Base-by-base conservation (phyloP, 1,140 invertebrate species). In the Hormaphis cornu region DNA sequence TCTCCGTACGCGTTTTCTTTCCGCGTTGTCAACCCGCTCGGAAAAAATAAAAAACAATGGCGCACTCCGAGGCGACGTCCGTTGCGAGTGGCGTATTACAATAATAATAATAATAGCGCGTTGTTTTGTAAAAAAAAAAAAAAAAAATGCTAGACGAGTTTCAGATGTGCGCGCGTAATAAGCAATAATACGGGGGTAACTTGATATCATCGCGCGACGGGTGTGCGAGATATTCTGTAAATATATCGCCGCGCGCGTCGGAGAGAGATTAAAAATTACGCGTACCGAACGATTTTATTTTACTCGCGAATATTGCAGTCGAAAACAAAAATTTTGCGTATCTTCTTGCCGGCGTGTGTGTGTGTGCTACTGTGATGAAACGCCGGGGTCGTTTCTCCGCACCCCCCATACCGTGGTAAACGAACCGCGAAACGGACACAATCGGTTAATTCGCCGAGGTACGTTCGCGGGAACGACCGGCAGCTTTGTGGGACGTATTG, bases 21-120 rank as follows among this genome's bases (percentile, higher is more conserved):
- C 48, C 50, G 33, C 61, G 28, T 46, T n/a, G 61, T 66, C 61
- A 35, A 48, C 61, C 61, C 61, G 61, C 8, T 66, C 61, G n/a
- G n/a, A n/a, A n/a, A n/a, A n/a, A n/a, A n/a, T n/a, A 66, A 46
- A 46, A 33, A 66, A 66, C 61, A 66, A 66, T 66, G 61, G 61
- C 61, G 44, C 40, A n/a, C 28, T 33, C n/a, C n/a, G 42, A 14
- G 7, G 7, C 37, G 37, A 14, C 37, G 37, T 7, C 7, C 37
- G 37, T n/a, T 18, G 58, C 14, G 1, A 18, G 37, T 28, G 37
- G 22, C n/a, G 22, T 42, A n/a, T n/a, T n/a, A n/a, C n/a, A n/a
- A n/a, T n/a, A n/a, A n/a, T n/a, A n/a, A n/a, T n/a, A n/a, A n/a
- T n/a, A n/a, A n/a, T n/a, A n/a, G 42, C 18, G 42, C 18, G 42